These are phyloP conservation scores for Rhopalosiphum maidis DNA, from an alignment of 1,140 invertebrate genomes.

Conservation along the genomic window DNA sequence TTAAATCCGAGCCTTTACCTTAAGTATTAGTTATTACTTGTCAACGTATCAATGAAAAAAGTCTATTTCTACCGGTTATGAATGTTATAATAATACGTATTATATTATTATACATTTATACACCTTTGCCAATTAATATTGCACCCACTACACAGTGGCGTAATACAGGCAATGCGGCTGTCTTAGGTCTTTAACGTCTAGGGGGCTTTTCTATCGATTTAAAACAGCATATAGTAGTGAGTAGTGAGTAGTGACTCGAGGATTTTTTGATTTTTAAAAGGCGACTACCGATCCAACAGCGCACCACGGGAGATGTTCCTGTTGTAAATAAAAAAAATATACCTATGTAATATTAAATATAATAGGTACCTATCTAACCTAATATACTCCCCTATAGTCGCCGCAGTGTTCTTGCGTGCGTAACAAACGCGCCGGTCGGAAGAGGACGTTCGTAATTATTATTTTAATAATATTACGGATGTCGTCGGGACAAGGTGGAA, in stretches of 20 bases:
- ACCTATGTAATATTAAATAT: not conserved
- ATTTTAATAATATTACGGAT: not conserved
- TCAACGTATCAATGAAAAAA: no score
- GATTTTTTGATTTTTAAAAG: not conserved
- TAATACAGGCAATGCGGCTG: not conserved
- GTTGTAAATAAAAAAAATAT: not conserved
- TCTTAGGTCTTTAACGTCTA: not conserved
- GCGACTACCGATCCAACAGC: not conserved
- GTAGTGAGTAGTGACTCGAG: no score
- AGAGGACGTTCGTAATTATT: constrained; percentile 18
- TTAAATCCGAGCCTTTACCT: no score
- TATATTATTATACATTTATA: no score
- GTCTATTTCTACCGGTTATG: no score
- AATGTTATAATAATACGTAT: no score
- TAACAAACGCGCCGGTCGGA: constrained; percentile 8
- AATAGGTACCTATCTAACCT: no score
- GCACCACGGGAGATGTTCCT: not conserved
- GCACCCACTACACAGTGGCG: no score
- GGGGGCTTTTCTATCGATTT: not conserved
- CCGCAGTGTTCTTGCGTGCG: not conserved
- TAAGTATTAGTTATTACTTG: no score
- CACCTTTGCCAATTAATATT: no score
- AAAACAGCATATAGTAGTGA: not conserved
- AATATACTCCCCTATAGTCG: no score
- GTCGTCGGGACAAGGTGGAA: not conserved